Base-by-base conservation (phyloP, 1,140 invertebrate genomes). In the Trissolcus basalis region DNA sequence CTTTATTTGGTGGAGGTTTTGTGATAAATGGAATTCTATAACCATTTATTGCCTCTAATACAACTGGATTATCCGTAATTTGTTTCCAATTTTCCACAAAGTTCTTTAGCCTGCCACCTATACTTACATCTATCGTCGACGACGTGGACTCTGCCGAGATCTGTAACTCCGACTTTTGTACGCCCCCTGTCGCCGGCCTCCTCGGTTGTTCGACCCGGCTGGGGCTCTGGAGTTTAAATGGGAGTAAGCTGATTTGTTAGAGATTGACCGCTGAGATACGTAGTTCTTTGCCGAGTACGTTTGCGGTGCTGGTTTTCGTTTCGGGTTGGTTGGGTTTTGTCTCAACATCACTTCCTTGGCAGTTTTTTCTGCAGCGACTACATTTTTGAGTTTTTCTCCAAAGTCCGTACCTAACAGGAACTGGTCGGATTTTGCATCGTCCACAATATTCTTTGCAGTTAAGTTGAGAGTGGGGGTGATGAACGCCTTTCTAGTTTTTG, bases 331-430 rank as follows among this genome's bases (percentile, higher is more conserved):
- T 5, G 27, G 4, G 3, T 10, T 47, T n/a, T 50, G 19, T 45
- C 16, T 44, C n/a, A 41, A 4, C 16, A 69, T 56, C 33, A 4
- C 6, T 0, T 65, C 44, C 15, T 74, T 74, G 0, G 13, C 15
- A 8, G 65, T 35, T n/a, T 59, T 74, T 19, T 64, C 60, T 7
- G 64, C 49, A 13, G 73, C 49, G 6, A 65, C 60, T 0, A 70
- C 56, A 5, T 44, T 1, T 41, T 74, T 77, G 8, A 80, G 1
- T 36, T 51, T 77, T 39, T 80, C 70, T 10, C 54, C 73, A 47
- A 80, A 68, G 11, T 74, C 60, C 32, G 63, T 11, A 0, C 69
- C 78, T 27, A 77, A 71, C 6, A 80, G 43, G 5, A 39, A 56
- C 2, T 19, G 13, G 13, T 75, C 67, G 12, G 43, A 1, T 2